Evolutionary conservation across 2,888 invertebrate species (phyloP), one percentile per base, ranked within the genome.

Genomic region (Amiota minor): DNA sequence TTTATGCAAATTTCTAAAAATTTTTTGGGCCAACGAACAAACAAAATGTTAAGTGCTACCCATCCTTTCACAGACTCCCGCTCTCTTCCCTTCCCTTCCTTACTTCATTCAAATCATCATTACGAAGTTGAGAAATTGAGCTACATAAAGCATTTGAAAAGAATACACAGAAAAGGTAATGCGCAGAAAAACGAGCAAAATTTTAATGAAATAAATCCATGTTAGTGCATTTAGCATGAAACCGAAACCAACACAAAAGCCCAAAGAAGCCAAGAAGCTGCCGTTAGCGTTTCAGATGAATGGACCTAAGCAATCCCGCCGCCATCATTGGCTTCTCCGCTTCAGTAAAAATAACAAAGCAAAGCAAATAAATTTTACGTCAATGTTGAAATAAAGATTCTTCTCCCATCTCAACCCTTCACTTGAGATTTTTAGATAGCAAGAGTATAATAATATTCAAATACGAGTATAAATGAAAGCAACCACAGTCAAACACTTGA

Each of bases 21-120:
- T 83, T 83, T 84, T 84, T 77, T 78, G 78, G 81, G 79, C 81
- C 83, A 84, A 74, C 75, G 81, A 74, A 75, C 75, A 64, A 18
- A 61, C 18, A 65, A 65, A 65, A 65, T 65, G 47, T 65, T 65
- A 65, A 65, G 65, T 65, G 65, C 65, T 65, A 18, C 49, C 35
- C 35, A 35, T 35, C 35, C 35, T 35, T 6, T 8, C 2, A 4
- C 35, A 35, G 35, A 35, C 4, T 35, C 35, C 2, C 6, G 35
- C 2, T 3, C 23, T 3, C 23, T 23, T 23, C 23, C 23, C 23
- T 2, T 35, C 35, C 6, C 35, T 35, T 35, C 35, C 35, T 35
- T 35, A 6, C 35, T 2, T 23, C 23, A 3, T 23, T 3, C 23
- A 1, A 1, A 23, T 35, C 35, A 35, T 35, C 35, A 35, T 35